phyloP scores from a whole-genome alignment of 2,113 vertebrate species.

The Petroica traversi region DNA sequence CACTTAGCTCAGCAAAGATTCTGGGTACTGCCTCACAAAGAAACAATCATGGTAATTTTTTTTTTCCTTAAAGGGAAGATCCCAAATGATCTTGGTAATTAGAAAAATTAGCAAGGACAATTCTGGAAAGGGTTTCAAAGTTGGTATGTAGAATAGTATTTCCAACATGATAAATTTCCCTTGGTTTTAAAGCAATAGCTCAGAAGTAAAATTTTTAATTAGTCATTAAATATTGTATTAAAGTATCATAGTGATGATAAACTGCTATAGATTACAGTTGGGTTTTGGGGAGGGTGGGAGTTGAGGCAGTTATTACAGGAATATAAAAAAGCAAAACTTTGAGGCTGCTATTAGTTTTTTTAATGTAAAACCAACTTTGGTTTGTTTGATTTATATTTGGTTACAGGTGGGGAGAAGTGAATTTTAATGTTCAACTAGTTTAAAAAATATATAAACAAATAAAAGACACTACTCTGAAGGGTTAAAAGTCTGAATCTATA shows the following conservation, averaged over 20 bases:
- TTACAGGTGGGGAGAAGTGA: conserved; percentile 39
- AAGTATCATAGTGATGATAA: conserved; percentile 22
- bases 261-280: background rate
- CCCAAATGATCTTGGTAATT: conserved; percentile 58
- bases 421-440: background rate
- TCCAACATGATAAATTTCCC: conserved; percentile 46
- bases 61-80: background rate
- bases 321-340: background rate
- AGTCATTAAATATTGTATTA: conserved; percentile 48
- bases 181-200: conserved; percentile 55
- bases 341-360: background rate
- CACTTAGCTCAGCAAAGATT: background rate
- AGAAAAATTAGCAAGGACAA: conserved; percentile 56
- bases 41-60: background rate
- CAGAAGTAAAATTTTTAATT: conserved; percentile 54
- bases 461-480: conserved; percentile 53
- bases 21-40: background rate
- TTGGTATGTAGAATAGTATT: background rate
- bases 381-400: background rate
- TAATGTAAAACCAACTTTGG: background rate
- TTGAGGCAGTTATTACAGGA: background rate
- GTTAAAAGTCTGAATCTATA: conserved; percentile 20
- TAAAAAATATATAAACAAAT: background rate
- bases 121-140: conserved; percentile 50
- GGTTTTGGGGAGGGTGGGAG: background rate